A percentile compares a stretch with the other conserved stretches of the same genome.
Evolutionary conservation across 2,797 vertebrate species (phyloP).

Genomic region (Philypnodon macrostomus): DNA sequence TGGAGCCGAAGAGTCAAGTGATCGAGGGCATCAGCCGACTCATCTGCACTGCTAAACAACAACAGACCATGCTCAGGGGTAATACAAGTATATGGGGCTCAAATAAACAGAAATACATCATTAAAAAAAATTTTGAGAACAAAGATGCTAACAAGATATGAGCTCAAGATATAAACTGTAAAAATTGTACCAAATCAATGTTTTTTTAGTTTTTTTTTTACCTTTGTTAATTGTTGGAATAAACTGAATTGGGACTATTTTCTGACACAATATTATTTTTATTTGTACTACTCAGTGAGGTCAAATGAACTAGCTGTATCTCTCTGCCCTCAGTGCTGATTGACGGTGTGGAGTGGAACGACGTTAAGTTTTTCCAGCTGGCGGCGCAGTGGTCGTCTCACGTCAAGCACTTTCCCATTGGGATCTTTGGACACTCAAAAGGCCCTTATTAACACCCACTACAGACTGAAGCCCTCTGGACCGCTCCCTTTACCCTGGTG

Average conservation of each 20-base stretch:
- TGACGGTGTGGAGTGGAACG: constrained; percentile 95
- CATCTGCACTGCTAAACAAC: constrained; percentile 97
- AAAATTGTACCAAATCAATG: no score
- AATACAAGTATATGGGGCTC: no score
- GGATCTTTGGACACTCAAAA: constrained; percentile 93
- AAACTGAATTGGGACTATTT: no score
- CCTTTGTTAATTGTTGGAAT: no score
- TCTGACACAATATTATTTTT: no score
- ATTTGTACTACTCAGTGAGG: no score
- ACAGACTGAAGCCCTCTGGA: constrained; percentile 59
- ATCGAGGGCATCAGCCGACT: constrained; percentile 96
- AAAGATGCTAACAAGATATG: no score
- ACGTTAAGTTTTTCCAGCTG: constrained; percentile 98
- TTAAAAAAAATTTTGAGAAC: no score
- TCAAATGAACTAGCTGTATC: no score
- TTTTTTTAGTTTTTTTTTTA: no score
- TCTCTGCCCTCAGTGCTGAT: constrained; percentile 83
- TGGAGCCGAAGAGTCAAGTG: constrained; percentile 94
- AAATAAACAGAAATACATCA: no score
- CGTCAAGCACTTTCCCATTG: constrained; percentile 97
- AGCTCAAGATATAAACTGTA: no score
- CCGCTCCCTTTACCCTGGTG: constrained; percentile 37
- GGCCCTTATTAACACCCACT: constrained; percentile 80
- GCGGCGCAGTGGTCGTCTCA: constrained; percentile 98
- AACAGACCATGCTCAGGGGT: constrained; percentile 96